These are phyloP conservation scores for Arenaria interpres DNA, from an alignment of 2,113 vertebrate species.

Conservation along the genomic window DNA sequence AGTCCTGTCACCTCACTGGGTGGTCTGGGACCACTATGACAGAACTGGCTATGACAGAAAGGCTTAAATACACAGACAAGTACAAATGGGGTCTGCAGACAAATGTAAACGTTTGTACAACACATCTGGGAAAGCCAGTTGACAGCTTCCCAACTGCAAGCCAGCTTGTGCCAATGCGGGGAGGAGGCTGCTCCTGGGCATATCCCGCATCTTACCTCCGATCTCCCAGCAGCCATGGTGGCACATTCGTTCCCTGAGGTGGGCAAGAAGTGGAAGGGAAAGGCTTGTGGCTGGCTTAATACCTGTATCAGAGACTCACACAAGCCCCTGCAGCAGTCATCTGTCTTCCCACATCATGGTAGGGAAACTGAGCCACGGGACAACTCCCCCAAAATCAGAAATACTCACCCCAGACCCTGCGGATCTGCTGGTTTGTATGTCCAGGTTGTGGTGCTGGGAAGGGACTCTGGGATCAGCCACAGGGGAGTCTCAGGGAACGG, in stretches of 20 bases:
- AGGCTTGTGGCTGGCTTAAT: neutral
- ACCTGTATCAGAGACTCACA: neutral
- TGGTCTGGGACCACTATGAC: neutral
- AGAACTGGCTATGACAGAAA: neutral
- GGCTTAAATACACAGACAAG: neutral
- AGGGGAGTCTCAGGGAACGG: neutral
- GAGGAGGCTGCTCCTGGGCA: neutral
- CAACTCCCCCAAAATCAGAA: neutral
- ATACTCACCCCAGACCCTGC: neutral
- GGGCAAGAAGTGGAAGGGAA: neutral
- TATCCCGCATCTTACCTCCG: neutral
- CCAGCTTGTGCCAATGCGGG: neutral
- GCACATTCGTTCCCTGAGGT: neutral
- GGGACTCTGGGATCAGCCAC: neutral
- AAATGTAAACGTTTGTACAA: neutral
- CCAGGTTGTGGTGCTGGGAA: neutral
- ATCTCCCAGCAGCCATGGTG: neutral
- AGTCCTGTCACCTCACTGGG: neutral
- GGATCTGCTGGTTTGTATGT: rapidly evolving
- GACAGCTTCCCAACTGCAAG: neutral
- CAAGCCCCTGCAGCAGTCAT: neutral
- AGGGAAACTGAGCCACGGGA: neutral
- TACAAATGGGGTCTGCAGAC: neutral
- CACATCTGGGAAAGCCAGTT: neutral
- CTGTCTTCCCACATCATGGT: rapidly evolving